Evolutionary conservation across 1,140 invertebrate genomes (phyloP).

Genomic region (Sweltsa coloradensis): DNA sequence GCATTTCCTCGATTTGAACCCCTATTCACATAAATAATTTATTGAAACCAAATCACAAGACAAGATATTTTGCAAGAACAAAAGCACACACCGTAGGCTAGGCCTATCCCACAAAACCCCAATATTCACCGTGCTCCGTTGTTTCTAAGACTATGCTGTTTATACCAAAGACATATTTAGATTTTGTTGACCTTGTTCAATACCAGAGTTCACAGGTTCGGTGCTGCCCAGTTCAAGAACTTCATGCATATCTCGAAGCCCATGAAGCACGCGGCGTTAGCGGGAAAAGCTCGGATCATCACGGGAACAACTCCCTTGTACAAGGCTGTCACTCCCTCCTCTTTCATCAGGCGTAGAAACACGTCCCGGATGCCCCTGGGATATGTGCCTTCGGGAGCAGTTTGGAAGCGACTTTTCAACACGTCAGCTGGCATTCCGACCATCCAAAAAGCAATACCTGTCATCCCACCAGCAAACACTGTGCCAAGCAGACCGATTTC

Average conservation of each 20-base stretch:
- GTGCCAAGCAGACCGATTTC: constrained; percentile 38
- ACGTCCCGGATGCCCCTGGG: constrained; percentile 78
- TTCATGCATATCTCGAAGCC: constrained; percentile 63
- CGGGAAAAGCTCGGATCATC: constrained; percentile 81
- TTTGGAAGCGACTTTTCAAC: constrained; percentile 54
- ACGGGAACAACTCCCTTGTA: constrained; percentile 79
- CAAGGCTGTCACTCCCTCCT: constrained; percentile 66
- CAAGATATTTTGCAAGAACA: no score
- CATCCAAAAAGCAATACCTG: constrained; percentile 54
- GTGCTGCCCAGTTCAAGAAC: no score
- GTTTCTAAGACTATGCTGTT: no score
- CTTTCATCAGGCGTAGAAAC: constrained; percentile 60
- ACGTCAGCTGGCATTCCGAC: constrained; percentile 56
- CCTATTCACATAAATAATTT: no score
- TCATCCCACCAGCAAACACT: constrained; percentile 51
- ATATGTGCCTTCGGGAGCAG: constrained; percentile 81
- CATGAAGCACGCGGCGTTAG: constrained; percentile 88
- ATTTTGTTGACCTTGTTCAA: no score
- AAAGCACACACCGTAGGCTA: no score
- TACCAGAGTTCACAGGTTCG: no score
- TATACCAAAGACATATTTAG: no score
- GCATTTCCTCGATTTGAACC: no score
- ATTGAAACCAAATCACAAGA: no score
- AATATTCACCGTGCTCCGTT: no score
- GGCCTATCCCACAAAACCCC: no score